Base-by-base conservation (phyloP, 92 coral and sea anemone genomes). In the Scolanthus callimorphus region DNA sequence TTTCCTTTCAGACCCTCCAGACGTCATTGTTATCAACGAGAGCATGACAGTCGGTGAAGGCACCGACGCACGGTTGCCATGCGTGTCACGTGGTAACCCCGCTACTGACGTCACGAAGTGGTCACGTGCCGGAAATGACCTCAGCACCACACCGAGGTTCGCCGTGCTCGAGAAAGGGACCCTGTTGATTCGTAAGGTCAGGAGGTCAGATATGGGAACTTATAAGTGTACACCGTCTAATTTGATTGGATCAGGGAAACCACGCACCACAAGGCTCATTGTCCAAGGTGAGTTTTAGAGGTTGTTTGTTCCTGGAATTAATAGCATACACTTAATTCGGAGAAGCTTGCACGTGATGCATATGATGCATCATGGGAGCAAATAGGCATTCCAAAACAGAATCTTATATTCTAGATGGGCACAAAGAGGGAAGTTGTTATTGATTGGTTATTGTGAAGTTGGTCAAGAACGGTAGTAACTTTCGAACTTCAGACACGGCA, bases 161-260 rank as follows among this genome's bases (percentile, higher is more conserved):
- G 68, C 45, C 13, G 78, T 88, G 56, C 82, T 92, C 0, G 79
- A 90, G 58, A 80, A 77, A 49, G 98, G 98, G 3, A 70, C 92
- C 15, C 74, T 92, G 25, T 76, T 76, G 53, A 73, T 92, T 27
- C 88, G 74, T n/a, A 73, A 71, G 23, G 81, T 88, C 15, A 86
- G 79, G 39, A 73, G 78, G 29, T 77, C 95, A 3, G 90, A 88
- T 44, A 90, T 80, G 2, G 98, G 98, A 11, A 69, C 67, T 29
- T 92, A 84, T 59, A 53, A 68, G 26, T 92, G 98, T 55, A 88
- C 90, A 19, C 98, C 98, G 15, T 73, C 79, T 31, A 92, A 92
- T 64, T 61, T 60, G 17, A 81, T 92, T 11, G 96, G 98, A 1
- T 53, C 66, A 2, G 98, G 98, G n/a, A 49, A 23, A 20, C 48